These are phyloP conservation scores for Eremobia ochroleuca DNA, from an alignment of 2,888 invertebrate genomes.

Conservation along the genomic window DNA sequence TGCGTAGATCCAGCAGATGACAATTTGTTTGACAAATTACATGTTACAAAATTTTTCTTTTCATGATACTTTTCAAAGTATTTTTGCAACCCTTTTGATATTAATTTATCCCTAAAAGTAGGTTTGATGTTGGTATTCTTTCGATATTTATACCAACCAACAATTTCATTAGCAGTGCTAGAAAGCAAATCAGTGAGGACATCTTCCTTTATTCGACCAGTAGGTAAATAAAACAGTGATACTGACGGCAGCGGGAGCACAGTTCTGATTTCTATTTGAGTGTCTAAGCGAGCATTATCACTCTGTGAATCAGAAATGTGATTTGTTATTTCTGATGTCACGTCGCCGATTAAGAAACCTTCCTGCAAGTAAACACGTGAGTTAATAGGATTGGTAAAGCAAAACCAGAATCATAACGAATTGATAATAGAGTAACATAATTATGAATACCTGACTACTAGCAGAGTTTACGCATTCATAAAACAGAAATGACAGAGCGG, in stretches of 20 bases:
- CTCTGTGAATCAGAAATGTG: conserved; percentile 93
- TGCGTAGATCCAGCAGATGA: conserved; percentile 91
- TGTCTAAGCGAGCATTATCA: conserved; percentile 91
- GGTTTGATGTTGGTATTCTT: conserved; percentile 89
- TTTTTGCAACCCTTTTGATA: conserved; percentile 92
- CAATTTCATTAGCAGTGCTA: conserved; percentile 89
- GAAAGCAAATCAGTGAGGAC: conserved; percentile 89
- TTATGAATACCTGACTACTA: conserved; percentile 90
- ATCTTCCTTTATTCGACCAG: conserved; percentile 91
- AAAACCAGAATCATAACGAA: conserved; percentile 2
- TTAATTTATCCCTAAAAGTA: conserved; percentile 92
- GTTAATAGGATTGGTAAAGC: conserved; percentile 6
- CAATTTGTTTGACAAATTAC: conserved; percentile 90
- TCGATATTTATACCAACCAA: conserved; percentile 93
- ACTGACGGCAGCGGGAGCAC: conserved; percentile 91
- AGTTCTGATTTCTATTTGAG: conserved; percentile 92
- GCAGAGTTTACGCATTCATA: conserved; percentile 92
- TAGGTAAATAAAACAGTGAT: conserved; percentile 90
- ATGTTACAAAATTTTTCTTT: conserved; percentile 92
- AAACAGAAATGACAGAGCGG: conserved; percentile 92
- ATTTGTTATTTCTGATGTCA: conserved; percentile 92
- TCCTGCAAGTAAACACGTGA: conserved; percentile 80
- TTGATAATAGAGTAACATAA: background rate
- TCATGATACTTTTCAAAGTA: conserved; percentile 89
- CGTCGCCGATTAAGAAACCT: conserved; percentile 93